These are phyloP conservation scores for Parthenolecanium corni DNA, from an alignment of 2,888 invertebrate species.

Conservation along the genomic window DNA sequence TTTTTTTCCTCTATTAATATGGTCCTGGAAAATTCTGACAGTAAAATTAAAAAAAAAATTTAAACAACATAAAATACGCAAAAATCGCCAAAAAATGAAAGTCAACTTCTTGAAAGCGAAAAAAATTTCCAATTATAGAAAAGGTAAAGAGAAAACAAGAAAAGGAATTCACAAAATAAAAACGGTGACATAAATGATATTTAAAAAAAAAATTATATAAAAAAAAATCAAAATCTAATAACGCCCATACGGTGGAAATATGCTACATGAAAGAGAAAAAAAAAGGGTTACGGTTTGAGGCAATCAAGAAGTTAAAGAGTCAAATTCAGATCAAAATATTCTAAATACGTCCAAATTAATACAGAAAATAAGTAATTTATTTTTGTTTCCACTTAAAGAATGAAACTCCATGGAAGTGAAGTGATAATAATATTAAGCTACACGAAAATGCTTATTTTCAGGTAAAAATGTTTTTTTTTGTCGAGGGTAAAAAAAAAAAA, in stretches of 20 bases:
- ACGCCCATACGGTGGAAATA: background rate
- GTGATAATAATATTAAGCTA: too few relatives aligned
- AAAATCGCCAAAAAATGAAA: constrained; percentile 58
- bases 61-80: constrained; percentile 25
- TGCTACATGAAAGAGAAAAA: constrained; percentile 18
- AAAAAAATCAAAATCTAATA: constrained; percentile 6
- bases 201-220: constrained; percentile 9
- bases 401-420: too few relatives aligned
- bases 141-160: background rate
- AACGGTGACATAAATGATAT: background rate
- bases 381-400: too few relatives aligned
- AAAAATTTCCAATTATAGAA: constrained; percentile 25
- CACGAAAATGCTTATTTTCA: too few relatives aligned
- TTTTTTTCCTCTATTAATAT: background rate
- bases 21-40: constrained; percentile 15
- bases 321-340: too few relatives aligned
- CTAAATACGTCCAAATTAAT: too few relatives aligned
- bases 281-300: background rate
- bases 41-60: constrained; percentile 14
- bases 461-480: too few relatives aligned
- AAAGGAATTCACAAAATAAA: constrained; percentile 26
- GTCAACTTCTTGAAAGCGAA: constrained; percentile 78
- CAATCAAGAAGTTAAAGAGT: constrained; percentile 6
- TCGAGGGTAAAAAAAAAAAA: too few relatives aligned
- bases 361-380: too few relatives aligned